These are phyloP conservation scores for Actenoides hombroni DNA, from an alignment of 2,113 vertebrate genomes.

Conservation along the genomic window DNA sequence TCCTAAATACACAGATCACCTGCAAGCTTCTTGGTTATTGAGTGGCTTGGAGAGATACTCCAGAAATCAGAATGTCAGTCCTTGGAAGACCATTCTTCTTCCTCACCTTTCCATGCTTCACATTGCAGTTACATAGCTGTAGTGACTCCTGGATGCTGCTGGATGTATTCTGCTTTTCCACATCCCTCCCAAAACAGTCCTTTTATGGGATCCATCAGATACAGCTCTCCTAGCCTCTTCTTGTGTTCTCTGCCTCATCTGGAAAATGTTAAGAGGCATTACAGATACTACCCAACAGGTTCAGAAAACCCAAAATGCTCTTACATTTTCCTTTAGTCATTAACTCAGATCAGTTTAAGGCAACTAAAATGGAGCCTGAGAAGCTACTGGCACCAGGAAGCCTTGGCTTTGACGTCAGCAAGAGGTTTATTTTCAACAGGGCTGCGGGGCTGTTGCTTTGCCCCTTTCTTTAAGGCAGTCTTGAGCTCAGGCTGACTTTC, in stretches of 20 bases:
- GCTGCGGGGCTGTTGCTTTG: neutral
- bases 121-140: neutral
- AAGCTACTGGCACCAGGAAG: neutral
- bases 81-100: neutral
- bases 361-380: neutral
- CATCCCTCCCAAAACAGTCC: neutral
- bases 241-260: neutral
- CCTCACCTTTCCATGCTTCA: neutral
- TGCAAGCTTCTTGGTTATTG: neutral
- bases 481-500: neutral
- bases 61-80: neutral
- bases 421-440: neutral
- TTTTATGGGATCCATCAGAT: neutral
- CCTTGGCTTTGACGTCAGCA: neutral
- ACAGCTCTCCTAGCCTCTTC: neutral
- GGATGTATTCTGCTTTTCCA: neutral
- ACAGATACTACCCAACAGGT: neutral
- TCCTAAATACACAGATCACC: neutral
- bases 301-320: neutral
- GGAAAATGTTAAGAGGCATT: neutral
- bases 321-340: neutral
- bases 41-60: neutral
- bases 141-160: neutral
- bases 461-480: neutral
- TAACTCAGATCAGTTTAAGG: neutral